These are phyloP conservation scores for Polymixis lichenea DNA, from an alignment of 2,888 invertebrate genomes.

Conservation along the genomic window DNA sequence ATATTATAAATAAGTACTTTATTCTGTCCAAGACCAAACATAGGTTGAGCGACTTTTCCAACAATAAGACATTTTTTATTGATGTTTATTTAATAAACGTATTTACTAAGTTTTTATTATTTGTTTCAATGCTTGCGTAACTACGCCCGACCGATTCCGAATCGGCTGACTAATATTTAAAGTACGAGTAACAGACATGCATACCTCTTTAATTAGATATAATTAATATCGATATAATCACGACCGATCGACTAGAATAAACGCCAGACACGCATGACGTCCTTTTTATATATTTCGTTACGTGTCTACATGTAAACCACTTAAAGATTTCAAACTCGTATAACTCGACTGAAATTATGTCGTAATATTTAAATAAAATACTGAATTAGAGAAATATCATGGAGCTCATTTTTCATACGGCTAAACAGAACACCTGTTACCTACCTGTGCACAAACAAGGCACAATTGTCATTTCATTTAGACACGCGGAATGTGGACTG, in stretches of 20 bases:
- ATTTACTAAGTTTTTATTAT: background rate
- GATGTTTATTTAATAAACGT: background rate
- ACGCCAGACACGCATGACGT: background rate
- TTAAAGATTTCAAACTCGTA: conserved; percentile 32
- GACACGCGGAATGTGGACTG: conserved; percentile 66
- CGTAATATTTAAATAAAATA: conserved; percentile 65
- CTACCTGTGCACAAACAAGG: conserved; percentile 69
- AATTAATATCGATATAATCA: background rate
- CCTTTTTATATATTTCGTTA: conserved; percentile 19
- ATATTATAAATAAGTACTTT: conserved; percentile 1
- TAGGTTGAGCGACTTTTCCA: background rate
- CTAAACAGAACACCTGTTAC: conserved; percentile 79
- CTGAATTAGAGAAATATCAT: conserved; percentile 69
- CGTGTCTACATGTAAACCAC: conserved; percentile 14
- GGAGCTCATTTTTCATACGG: conserved; percentile 72
- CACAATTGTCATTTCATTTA: conserved; percentile 77
- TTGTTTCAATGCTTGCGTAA: background rate
- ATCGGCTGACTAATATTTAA: background rate
- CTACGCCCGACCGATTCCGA: background rate
- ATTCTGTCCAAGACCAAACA: conserved; percentile 1
- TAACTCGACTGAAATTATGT: conserved; percentile 27
- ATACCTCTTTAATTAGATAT: background rate
- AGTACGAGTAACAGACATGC: background rate
- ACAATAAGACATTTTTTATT: conserved; percentile 15
- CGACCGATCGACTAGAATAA: conserved; percentile 17